Base-by-base conservation (phyloP, 2,888 invertebrate species). In the Chromoteleia sp. region DNA sequence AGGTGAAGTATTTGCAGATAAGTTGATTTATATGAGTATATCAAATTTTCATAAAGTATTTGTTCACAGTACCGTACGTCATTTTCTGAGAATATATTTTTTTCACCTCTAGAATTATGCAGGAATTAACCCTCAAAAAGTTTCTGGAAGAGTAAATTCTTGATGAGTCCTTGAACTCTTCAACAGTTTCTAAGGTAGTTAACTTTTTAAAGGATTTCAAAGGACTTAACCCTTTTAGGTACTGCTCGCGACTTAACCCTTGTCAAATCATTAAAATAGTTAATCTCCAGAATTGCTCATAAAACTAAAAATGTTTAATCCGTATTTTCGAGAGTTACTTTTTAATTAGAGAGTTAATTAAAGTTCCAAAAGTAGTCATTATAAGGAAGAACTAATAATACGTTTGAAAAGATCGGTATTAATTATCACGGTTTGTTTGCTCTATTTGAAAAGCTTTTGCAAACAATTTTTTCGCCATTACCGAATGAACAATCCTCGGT, bases 101-200 rank as follows among this genome's bases (percentile, higher is more conserved):
- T n/a, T n/a, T n/a, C n/a, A 19, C 10, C 19, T 19, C 19, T 8
- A 19, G 1, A 45, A 45, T 17, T 14, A 1, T 21, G 39, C 39
- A 58, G 21, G 17, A 45, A 17, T 61, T 61, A 25, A 30, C 45
- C 29, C 43, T 43, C 25, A 65, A 25, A 67, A 67, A 63, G 25
- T 67, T 52, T 67, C 25, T 41, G n/a, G n/a, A 43, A 68, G 25
- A 56, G 29, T 68, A 56, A 54, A 68, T 41, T 58, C 68, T 70
- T 58, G 48, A 70, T 70, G 68, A 68, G 56, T 58, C 56, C 58
- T 58, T 56, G 17, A 54, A 70, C 25, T 58, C 48, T 58, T 48
- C 36, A 48, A 36, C 48, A 58, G 58, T 45, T 58, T 58, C 70
- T 25, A 45, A 70, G 52, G 15, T 45, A 70, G 45, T 70, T 58